Evolutionary conservation across 2,888 invertebrate species (phyloP).

Genomic region (Ichneumoninae sp.): DNA sequence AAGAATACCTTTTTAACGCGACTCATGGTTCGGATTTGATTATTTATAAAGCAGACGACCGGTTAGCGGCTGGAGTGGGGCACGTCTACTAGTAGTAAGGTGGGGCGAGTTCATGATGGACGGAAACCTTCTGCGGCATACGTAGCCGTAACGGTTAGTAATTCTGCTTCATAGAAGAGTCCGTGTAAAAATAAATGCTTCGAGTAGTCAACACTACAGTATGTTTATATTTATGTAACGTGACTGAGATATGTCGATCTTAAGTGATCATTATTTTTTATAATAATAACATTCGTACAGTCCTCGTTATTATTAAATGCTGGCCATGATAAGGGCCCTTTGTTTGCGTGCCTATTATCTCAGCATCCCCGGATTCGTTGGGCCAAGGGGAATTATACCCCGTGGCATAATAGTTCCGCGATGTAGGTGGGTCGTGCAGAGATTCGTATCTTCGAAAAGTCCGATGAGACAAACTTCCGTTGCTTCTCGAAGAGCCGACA

Average conservation of each 20-base stretch:
- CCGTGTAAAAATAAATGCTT: background rate
- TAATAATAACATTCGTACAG: background rate
- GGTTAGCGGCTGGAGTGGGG: conserved; percentile 53
- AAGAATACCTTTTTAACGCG: conserved; percentile 46
- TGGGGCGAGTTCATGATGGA: conserved; percentile 39
- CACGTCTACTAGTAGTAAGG: conserved; percentile 30
- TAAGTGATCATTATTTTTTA: background rate
- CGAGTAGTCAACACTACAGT: background rate
- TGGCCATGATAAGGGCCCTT: conserved; percentile 67
- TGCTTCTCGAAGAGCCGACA: conserved; percentile 88
- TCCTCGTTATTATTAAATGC: conserved; percentile 29
- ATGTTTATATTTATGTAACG: background rate
- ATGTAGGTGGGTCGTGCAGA: conserved; percentile 52
- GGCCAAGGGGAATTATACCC: conserved; percentile 40
- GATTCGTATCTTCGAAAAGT: conserved; percentile 75
- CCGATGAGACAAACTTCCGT: conserved; percentile 22
- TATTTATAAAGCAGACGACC: conserved; percentile 54
- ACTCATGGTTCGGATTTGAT: conserved; percentile 52
- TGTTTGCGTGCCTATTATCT: conserved; percentile 80
- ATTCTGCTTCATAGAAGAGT: background rate
- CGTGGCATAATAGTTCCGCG: conserved; percentile 55
- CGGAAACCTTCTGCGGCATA: conserved; percentile 2
- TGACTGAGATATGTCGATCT: background rate
- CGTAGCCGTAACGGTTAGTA: conserved; percentile 20
- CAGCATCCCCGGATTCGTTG: conserved; percentile 80